Conservation (phyloP, 2,888 invertebrate genomes). For the Clostera curtula region DNA sequence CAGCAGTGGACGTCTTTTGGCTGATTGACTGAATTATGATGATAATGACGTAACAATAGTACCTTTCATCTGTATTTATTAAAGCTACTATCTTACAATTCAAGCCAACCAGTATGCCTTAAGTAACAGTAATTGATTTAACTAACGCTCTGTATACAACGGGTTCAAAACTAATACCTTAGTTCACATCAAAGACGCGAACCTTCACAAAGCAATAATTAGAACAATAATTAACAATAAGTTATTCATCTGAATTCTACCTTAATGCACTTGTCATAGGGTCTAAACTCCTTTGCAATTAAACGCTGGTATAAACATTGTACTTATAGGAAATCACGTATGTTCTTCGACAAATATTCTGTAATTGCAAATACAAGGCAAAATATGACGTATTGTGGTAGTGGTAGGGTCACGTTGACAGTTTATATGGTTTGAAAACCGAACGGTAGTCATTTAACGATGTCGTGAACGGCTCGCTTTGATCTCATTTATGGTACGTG, state of each 20-base stretch:
- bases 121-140: slow-evolving; percentile 22
- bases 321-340: slow-evolving; percentile 41
- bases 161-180: slow-evolving; percentile 17
- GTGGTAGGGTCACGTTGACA: slow-evolving; percentile 10
- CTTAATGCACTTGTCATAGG: slow-evolving; percentile 15
- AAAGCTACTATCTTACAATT: too few relatives aligned
- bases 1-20: too few relatives aligned
- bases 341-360: slow-evolving; percentile 18
- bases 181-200: slow-evolving; percentile 22
- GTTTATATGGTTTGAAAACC: slow-evolving; percentile 27
- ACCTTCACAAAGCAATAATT: slow-evolving; percentile 17
- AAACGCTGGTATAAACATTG: slow-evolving; percentile 22
- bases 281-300: slow-evolving; percentile 15
- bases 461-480: slow-evolving; percentile 55
- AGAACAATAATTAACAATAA: slow-evolving; percentile 25
- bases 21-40: too few relatives aligned
- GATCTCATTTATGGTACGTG: slow-evolving; percentile 40
- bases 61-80: too few relatives aligned
- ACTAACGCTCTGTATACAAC: slow-evolving; percentile 14
- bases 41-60: too few relatives aligned
- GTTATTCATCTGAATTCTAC: slow-evolving; percentile 9
- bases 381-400: slow-evolving; percentile 7
- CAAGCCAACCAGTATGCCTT: slow-evolving; percentile 8
- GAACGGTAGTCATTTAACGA: slow-evolving; percentile 54
- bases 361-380: slow-evolving; percentile 3